Base-by-base conservation (phyloP, 2,888 invertebrate genomes). In the Cosmopolites sordidus region DNA sequence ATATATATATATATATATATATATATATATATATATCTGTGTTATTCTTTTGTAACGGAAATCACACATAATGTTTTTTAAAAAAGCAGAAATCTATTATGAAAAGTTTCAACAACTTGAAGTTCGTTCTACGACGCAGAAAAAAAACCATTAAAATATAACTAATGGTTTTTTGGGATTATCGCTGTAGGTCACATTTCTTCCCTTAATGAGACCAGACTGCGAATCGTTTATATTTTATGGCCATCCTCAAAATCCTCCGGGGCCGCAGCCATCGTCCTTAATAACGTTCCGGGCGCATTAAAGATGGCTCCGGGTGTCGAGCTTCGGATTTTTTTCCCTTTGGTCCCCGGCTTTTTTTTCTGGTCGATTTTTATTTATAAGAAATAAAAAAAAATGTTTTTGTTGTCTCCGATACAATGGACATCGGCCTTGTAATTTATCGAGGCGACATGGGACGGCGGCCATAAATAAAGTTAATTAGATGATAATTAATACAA, bases 71-170 rank as follows among this genome's bases (percentile, higher is more conserved):
- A n/a, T n/a, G n/a, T n/a, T n/a, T n/a, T n/a, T n/a, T n/a, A n/a
- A n/a, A n/a, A n/a, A n/a, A n/a, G n/a, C n/a, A n/a, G n/a, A n/a
- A n/a, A n/a, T n/a, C n/a, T n/a, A n/a, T n/a, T n/a, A n/a, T n/a
- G n/a, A n/a, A n/a, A n/a, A n/a, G n/a, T n/a, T n/a, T n/a, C n/a
- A n/a, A n/a, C n/a, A n/a, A n/a, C n/a, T n/a, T n/a, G n/a, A n/a
- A n/a, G n/a, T n/a, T n/a, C n/a, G n/a, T n/a, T n/a, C n/a, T n/a
- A 22, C 4, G 22, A 8, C 22, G 8, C 22, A 8, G 8, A 40
- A 64, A 66, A 66, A 66, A 66, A 64, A 58, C 61, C 67, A 67
- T 67, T 67, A 66, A 64, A 64, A 62, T 63, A 64, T 64, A 66
- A 65, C 62, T 66, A 66, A 67, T 67, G 66, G 65, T 66, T 67